Base-by-base conservation (phyloP, 2,888 invertebrate species). In the Boloria selene region DNA sequence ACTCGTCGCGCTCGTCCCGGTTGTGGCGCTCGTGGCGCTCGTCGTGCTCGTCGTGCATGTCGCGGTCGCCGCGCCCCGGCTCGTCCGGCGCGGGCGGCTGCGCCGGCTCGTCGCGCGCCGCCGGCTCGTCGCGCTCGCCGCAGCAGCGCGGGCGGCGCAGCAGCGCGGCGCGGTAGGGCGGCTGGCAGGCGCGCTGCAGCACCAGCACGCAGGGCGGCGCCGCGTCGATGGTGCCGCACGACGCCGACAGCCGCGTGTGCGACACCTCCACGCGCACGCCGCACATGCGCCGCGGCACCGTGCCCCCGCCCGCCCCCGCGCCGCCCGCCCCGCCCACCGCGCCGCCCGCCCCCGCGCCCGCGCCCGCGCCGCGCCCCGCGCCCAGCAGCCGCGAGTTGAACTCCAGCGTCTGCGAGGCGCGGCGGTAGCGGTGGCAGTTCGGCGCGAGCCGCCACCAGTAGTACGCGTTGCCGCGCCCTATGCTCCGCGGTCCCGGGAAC, bases 171-270 rank as follows among this genome's bases (percentile, higher is more conserved):
- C 55, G 55, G 55, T 56, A 45, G 93, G 93, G 79, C 76, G 76
- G 74, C 73, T 77, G 65, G 68, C 64, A 68, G 58, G 68, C 64
- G 61, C 61, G 73, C 70, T 70, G 83, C 77, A 77, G 71, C 76
- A 79, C 74, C 78, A 80, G 74, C 77, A 79, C 68, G 77, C 77
- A 74, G 4, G 78, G 79, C 71, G 79, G 78, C 74, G 76, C 77
- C 74, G 76, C 75, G 77, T 78, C 78, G 65, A 93, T 93, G 78
- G 94, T 94, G 64, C 94, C 94, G 78, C 95, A 95, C n/a, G 95
- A 94, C 0, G 95, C 94, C 62, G 94, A 94, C 67, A 95, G 86
- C 69, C 72, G 66, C 69, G 61, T 70, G 68, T 61, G 65, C 71
- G 73, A 73, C 68, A 63, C 68, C 68, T 72, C 63, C 74, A 72